Percentiles rank a stretch among this genome's conserved stretches.
Evolutionary conservation across 2,888 invertebrate genomes (phyloP).

Genomic region (Chaetogeoica ovagalla): DNA sequence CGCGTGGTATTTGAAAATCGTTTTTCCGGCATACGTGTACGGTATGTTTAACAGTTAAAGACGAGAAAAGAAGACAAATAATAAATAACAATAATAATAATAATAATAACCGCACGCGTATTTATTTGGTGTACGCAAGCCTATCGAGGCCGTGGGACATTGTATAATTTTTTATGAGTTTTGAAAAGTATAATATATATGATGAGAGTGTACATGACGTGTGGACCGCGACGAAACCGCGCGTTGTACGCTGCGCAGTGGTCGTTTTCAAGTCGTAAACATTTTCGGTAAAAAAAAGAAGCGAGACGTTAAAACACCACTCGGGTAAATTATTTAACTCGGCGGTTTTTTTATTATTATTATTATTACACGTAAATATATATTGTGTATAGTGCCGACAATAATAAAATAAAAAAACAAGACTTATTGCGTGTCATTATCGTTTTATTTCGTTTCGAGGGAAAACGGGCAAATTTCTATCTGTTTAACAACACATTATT

Average conservation of each 20-base stretch:
- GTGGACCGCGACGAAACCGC: not conserved
- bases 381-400: slow-evolving; percentile 7
- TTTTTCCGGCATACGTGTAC: no score
- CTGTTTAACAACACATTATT: not conserved
- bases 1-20: no score
- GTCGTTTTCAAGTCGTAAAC: slow-evolving; percentile 24
- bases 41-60: no score
- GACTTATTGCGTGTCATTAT: not conserved
- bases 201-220: not conserved
- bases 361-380: slow-evolving; percentile 16
- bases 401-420: slow-evolving; percentile 11
- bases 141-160: not conserved
- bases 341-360: slow-evolving; percentile 6
- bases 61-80: no score
- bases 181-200: not conserved
- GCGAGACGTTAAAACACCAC: slow-evolving; percentile 34
- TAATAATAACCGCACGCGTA: no score
- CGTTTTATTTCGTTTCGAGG: slow-evolving; percentile 17
- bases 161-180: slow-evolving; percentile 33
- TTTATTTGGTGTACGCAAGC: not conserved
- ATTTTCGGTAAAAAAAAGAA: slow-evolving; percentile 17
- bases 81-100: no score
- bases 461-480: slow-evolving; percentile 35
- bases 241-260: not conserved
- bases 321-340: slow-evolving; percentile 20